Evolutionary conservation across 1,140 invertebrate genomes (phyloP), one percentile per base, ranked within the genome.

Genomic region (Bombus pascuorum): DNA sequence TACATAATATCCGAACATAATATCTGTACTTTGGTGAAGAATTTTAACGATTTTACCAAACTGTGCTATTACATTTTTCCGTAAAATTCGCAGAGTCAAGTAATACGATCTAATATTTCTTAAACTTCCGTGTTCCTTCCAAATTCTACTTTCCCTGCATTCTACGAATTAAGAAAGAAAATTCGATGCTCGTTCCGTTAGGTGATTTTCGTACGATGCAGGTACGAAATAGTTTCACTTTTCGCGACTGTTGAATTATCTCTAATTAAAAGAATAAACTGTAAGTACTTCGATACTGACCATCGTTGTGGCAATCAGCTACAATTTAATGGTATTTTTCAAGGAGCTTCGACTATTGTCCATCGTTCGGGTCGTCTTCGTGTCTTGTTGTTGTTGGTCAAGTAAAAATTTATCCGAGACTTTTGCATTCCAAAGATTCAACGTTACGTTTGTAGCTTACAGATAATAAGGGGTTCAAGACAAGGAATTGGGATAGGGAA

Each of bases 341-440:
- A 73, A 75, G 3, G 72, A 79, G 66, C 75, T 79, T 68, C 25
- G 68, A 79, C n/a, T 74, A 77, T 59, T 65, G 9, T 79, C 44
- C 44, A 86, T 75, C 39, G 62, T 68, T 22, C 72, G 32, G 37
- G 72, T 68, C 83, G 59, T 83, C 77, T 79, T 70, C 65, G 15
- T 70, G 53, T 81, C 28, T 77, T 79, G 3, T 47, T 77, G 70
- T 47, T 25, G 37, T 65, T 37, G 25, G 25, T 28, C 32, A 32
- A 39, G 37, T 70, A 39, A 62, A 71, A 8, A 44, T 79, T 68
- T 68, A 47, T 53, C 34, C 53, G 22, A 53, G 28, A 70, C 18
- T 34, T 47, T 76, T 76, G 9, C 44, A 72, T 72, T 42, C 2
- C 28, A 42, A 28, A 47, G 28, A 44, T 73, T 44, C 44, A 73